Percentiles rank a stretch among this genome's conserved stretches.
Evolutionary conservation across 2,888 invertebrate genomes (phyloP).

Genomic region (Andricus curvator): DNA sequence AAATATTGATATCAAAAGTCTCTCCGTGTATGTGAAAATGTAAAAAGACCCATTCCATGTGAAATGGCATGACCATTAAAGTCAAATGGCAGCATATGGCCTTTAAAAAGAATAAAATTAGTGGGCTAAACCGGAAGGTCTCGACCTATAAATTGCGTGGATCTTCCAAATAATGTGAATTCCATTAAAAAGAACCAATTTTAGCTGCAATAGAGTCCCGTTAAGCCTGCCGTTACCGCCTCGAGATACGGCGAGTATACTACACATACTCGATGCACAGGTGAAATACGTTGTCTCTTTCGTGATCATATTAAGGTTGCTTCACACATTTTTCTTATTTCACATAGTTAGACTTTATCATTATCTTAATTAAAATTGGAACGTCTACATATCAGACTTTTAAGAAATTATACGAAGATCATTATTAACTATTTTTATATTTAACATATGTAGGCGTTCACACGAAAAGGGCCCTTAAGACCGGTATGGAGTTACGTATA

Average conservation of each 20-base stretch:
- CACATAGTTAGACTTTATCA: background rate
- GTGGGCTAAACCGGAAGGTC: background rate
- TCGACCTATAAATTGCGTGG: slow-evolving; percentile 46
- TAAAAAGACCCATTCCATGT: too few relatives aligned
- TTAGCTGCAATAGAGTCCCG: slow-evolving; percentile 76
- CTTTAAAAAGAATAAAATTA: slow-evolving; percentile 18
- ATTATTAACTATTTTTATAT: too few relatives aligned
- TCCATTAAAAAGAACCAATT: slow-evolving; percentile 74
- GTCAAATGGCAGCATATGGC: slow-evolving; percentile 6
- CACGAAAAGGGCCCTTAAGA: too few relatives aligned
- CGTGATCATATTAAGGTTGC: slow-evolving; percentile 39
- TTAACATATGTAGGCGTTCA: too few relatives aligned
- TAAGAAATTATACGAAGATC: too few relatives aligned
- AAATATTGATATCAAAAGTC: too few relatives aligned
- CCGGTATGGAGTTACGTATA: too few relatives aligned
- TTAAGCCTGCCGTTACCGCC: slow-evolving; percentile 78
- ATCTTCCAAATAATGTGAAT: slow-evolving; percentile 55
- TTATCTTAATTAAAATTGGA: background rate
- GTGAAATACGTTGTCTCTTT: slow-evolving; percentile 34
- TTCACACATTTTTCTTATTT: background rate
- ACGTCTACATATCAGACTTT: too few relatives aligned
- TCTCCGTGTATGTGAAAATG: too few relatives aligned
- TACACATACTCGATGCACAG: slow-evolving; percentile 45
- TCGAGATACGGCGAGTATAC: slow-evolving; percentile 65
- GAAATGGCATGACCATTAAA: too few relatives aligned